Percentiles rank a stretch among this genome's conserved stretches.
Evolutionary conservation across 92 coral and sea anemone genomes (phyloP).

Genomic region (Parazoanthus atlanticus): DNA sequence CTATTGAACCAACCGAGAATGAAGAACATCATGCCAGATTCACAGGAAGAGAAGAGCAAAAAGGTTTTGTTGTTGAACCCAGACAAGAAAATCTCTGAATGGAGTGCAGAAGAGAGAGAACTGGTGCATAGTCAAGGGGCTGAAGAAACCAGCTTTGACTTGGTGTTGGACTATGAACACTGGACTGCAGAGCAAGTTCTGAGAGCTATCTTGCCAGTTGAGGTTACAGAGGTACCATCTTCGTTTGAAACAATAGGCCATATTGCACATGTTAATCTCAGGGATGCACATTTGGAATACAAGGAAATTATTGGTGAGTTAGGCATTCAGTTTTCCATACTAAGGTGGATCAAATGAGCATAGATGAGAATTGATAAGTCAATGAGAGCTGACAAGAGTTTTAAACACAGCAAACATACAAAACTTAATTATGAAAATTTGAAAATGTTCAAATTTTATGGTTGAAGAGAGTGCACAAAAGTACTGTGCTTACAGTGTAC

Average conservation of each 20-base stretch:
- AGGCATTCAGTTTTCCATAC: background rate
- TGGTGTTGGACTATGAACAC: constrained; percentile 77
- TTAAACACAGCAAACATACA: background rate
- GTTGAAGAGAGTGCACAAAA: too few species aligned
- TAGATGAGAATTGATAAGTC: background rate
- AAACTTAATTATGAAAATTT: background rate
- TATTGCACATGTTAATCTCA: constrained; percentile 90
- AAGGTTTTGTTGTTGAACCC: constrained; percentile 82
- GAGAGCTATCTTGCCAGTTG: constrained; percentile 80
- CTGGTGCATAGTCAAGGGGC: constrained; percentile 63
- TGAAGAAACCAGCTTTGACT: constrained; percentile 59
- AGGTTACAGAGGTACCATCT: constrained; percentile 83
- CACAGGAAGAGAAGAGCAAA: constrained; percentile 44
- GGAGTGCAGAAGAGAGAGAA: constrained; percentile 60
- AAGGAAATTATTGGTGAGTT: constrained; percentile 81
- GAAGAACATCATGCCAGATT: constrained; percentile 81
- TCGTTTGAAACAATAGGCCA: constrained; percentile 97
- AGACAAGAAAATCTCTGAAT: constrained; percentile 40
- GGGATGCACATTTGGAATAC: constrained; percentile 82
- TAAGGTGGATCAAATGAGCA: too few species aligned
- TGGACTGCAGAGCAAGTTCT: constrained; percentile 92
- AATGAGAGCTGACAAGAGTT: too few species aligned
- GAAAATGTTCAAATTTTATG: background rate
- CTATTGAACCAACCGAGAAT: constrained; percentile 84
- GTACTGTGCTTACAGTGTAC: too few species aligned